A percentile compares a stretch with the other conserved stretches of the same genome.
These are phyloP conservation scores for Machimus rusticus DNA, from an alignment of 2,888 invertebrate genomes.

Conservation along the genomic window DNA sequence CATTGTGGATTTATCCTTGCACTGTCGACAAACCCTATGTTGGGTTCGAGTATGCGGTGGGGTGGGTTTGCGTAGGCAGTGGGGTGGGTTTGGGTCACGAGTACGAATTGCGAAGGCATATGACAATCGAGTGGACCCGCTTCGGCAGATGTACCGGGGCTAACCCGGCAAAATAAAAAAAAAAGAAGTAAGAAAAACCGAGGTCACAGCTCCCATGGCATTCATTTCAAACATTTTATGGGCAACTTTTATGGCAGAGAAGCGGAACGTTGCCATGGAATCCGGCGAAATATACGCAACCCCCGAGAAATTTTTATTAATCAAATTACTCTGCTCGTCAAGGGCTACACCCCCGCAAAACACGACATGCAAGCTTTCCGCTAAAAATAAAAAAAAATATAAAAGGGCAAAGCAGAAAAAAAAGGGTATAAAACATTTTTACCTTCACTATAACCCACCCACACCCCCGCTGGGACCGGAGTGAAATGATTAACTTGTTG, in stretches of 20 bases:
- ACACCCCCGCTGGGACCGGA: background rate
- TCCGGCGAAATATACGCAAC: background rate
- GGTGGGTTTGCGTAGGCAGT: background rate
- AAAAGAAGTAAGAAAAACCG: background rate
- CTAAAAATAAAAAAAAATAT: background rate
- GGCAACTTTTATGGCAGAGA: conserved; percentile 8
- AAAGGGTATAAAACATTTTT: background rate
- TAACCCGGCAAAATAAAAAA: background rate
- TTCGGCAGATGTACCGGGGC: background rate
- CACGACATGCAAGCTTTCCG: background rate
- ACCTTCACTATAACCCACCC: background rate
- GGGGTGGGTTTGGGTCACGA: background rate
- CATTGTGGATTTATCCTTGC: conserved; percentile 11
- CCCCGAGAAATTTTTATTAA: conserved; percentile 15
- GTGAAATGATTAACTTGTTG: conserved; percentile 21
- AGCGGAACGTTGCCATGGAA: background rate
- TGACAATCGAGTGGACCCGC: conserved; percentile 24
- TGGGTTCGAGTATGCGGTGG: background rate
- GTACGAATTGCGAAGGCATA: background rate
- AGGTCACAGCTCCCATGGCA: background rate
- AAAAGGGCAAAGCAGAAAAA: background rate
- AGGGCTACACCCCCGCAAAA: background rate
- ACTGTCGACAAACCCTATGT: background rate
- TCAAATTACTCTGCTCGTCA: conserved; percentile 3
- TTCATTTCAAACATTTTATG: conserved; percentile 14